These are phyloP conservation scores for Bucorvus abyssinicus DNA, from an alignment of 2,797 vertebrate genomes.

Conservation along the genomic window DNA sequence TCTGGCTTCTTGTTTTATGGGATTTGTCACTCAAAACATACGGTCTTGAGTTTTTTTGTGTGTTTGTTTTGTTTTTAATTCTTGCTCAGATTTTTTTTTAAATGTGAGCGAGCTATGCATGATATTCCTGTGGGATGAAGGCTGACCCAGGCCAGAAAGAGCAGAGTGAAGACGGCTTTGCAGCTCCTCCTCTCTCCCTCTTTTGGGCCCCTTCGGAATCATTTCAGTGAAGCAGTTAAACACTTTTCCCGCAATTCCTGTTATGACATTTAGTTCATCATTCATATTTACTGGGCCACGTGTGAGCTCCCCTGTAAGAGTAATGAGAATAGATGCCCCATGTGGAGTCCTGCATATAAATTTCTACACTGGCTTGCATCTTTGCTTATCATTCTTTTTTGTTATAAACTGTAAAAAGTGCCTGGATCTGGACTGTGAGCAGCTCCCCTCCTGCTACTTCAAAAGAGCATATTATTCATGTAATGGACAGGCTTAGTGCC, in stretches of 20 bases:
- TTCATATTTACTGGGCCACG: constrained; percentile 18
- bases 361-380: constrained; percentile 5
- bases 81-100: background rate
- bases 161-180: constrained; percentile 8
- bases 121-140: background rate
- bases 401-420: background rate
- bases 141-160: constrained; percentile 9
- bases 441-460: constrained; percentile 59
- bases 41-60: background rate
- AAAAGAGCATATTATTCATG: constrained; percentile 60
- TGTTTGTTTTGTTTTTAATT: background rate
- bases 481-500: constrained; percentile 38
- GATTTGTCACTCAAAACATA: background rate
- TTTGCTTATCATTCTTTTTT: background rate
- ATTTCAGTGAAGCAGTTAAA: constrained; percentile 39
- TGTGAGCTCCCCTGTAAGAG: constrained; percentile 16
- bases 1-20: background rate
- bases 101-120: background rate
- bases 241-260: background rate
- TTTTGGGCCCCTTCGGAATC: constrained; percentile 29
- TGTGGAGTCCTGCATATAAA: background rate
- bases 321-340: constrained; percentile 17
- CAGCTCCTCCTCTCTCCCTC: background rate
- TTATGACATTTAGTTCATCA: constrained; percentile 30
- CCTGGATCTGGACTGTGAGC: background rate